phyloP scores from a whole-genome alignment of 1,140 invertebrate species.

The Drosophila biarmipes region DNA sequence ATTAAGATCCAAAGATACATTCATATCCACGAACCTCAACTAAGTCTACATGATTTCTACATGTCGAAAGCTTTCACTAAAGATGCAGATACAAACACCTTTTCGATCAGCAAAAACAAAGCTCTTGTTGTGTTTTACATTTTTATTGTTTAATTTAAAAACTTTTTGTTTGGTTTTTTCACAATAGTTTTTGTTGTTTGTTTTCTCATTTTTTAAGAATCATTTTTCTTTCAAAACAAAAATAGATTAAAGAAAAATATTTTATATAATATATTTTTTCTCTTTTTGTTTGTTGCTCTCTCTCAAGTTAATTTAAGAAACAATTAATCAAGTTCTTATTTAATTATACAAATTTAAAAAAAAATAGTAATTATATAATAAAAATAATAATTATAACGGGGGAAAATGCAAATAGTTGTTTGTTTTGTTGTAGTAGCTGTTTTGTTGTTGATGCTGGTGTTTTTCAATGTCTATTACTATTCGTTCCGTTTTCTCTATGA shows the following conservation, averaged over 20 bases:
- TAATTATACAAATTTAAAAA: slow-evolving; percentile 81
- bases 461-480: slow-evolving; percentile 39
- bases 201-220: slow-evolving; percentile 39
- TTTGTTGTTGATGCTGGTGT: slow-evolving; percentile 10
- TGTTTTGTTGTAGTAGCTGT: slow-evolving; percentile 31
- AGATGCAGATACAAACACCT: not conserved
- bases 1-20: not conserved
- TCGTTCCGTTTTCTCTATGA: slow-evolving; percentile 46
- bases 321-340: slow-evolving; percentile 79
- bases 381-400: slow-evolving; percentile 79
- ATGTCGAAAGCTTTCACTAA: not conserved
- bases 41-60: not conserved
- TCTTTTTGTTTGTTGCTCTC: slow-evolving; percentile 61
- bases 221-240: slow-evolving; percentile 69
- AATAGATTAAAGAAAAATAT: slow-evolving; percentile 75
- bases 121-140: slow-evolving; percentile 69
- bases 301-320: slow-evolving; percentile 78
- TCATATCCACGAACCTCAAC: not conserved
- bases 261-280: slow-evolving; percentile 74
- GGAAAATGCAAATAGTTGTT: slow-evolving; percentile 74
- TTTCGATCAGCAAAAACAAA: not conserved
- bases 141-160: slow-evolving; percentile 82
- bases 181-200: slow-evolving; percentile 67
- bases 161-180: slow-evolving; percentile 80
- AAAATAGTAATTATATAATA: slow-evolving; percentile 82